Evolutionary conservation across 37 sponge, comb jelly and placozoan genomes (phyloP), one percentile per base, ranked within the genome.

Genomic region (Tethya wilhelma): DNA sequence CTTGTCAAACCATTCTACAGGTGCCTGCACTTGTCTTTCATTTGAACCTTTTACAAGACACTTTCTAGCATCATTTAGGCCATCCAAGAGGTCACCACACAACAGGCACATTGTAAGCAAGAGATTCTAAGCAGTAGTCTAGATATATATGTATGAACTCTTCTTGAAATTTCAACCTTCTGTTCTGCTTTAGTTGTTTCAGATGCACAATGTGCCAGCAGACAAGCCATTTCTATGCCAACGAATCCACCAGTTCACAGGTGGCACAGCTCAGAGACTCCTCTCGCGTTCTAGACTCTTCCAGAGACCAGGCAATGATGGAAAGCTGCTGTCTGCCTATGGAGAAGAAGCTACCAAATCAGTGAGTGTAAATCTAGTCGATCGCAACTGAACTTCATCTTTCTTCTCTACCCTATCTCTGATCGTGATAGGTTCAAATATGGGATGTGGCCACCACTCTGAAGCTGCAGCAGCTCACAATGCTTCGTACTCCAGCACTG

Each of bases 261-360:
- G 95, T 26, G 89, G 95, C 42, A 22, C 79, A 28, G 43, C 75
- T 19, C 72, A 88, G 69, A 88, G 71, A 31, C 69, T 91, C 6
- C 80, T 95, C 37, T 91, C 95, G 29, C 80, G 86, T 29, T 91
- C 95, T 9, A 43, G 25, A 17, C 73, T 95, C 45, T 95, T 87
- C 69, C 78, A 55, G 45, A 42, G 75, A 44, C 95, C 95, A 28
- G 67, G 59, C 6, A 31, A 30, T 45, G 73, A 85, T 8, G 77
- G 72, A 23, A 40, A 63, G 31, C 60, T 91, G 0, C 69, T 88
- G 44, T 76, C 83, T 32, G 89, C 89, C 11, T 91, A 73, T 57
- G 92, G 92, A 32, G 78, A 88, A 19, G 95, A 95, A 53, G 74
- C 78, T 22, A 71, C 75, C 30, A 85, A 85, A 58, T 70, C 90